Conservation (phyloP, 2,113 vertebrate genomes). For the Jacana jacana region DNA sequence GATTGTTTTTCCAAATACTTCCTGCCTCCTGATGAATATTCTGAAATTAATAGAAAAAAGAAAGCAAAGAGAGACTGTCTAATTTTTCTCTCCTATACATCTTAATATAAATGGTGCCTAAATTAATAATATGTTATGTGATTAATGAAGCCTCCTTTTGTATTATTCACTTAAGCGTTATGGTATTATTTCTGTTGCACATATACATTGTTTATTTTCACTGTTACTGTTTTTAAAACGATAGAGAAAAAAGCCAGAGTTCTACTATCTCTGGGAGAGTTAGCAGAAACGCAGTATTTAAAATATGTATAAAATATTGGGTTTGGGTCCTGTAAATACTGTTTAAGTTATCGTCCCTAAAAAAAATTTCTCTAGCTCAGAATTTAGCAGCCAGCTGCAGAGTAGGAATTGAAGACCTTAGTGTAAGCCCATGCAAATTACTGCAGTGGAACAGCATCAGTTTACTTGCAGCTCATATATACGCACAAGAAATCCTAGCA, state of each 20-base stretch:
- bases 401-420: background rate
- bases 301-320: background rate
- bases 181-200: background rate
- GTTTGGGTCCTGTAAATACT: background rate
- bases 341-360: background rate
- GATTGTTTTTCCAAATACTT: background rate
- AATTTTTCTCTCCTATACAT: background rate
- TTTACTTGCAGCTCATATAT: background rate
- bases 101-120: background rate
- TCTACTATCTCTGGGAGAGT: background rate
- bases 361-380: background rate
- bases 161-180: background rate
- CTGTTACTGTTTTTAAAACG: background rate
- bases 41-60: background rate
- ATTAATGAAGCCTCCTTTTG: background rate
- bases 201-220: background rate
- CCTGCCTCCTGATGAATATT: background rate
- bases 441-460: background rate
- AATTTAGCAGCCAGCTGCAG: background rate
- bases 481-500: background rate
- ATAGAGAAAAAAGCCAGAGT: background rate
- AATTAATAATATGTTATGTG: background rate
- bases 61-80: background rate
- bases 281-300: background rate
- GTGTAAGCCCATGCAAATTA: background rate